Evolutionary conservation across 1,140 invertebrate genomes (phyloP).

Genomic region (Eubasilissa regina): DNA sequence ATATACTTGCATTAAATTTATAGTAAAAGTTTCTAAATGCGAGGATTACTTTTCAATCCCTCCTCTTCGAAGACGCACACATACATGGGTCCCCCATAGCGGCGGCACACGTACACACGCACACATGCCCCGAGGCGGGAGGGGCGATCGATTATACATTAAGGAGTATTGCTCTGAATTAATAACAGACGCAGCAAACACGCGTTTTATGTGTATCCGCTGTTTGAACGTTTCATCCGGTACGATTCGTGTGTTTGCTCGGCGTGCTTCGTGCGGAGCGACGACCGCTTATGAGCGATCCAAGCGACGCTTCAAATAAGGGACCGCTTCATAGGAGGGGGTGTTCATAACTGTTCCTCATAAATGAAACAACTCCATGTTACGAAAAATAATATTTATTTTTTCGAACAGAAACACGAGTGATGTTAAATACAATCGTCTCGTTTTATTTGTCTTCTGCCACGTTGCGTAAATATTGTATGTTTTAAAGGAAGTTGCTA

Average conservation of each 20-base stretch:
- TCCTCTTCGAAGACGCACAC: constrained; percentile 32
- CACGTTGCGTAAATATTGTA: no score
- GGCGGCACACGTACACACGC: not conserved
- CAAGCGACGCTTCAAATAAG: constrained; percentile 19
- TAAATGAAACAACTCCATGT: constrained; percentile 35
- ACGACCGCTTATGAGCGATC: constrained; percentile 30
- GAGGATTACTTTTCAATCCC: constrained; percentile 42
- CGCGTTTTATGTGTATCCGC: constrained; percentile 49
- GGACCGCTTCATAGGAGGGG: constrained; percentile 28
- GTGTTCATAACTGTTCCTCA: constrained; percentile 14
- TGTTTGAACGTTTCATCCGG: constrained; percentile 45
- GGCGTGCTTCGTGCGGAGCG: constrained; percentile 4
- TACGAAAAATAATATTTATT: no score
- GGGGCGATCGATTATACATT: constrained; percentile 53
- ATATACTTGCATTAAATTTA: constrained; percentile 41
- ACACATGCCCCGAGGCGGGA: constrained; percentile 15
- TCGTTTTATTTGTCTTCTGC: no score
- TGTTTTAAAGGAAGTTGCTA: no score
- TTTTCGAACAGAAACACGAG: no score
- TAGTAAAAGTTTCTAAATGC: constrained; percentile 49
- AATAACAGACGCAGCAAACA: constrained; percentile 53
- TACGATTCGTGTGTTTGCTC: constrained; percentile 35
- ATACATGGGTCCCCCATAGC: not conserved
- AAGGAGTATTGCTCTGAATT: constrained; percentile 51
- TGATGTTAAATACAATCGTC: no score